Evolutionary conservation across 2,113 vertebrate genomes (phyloP), one percentile per base, ranked within the genome.

Genomic region (Nothoprocta pentlandii): DNA sequence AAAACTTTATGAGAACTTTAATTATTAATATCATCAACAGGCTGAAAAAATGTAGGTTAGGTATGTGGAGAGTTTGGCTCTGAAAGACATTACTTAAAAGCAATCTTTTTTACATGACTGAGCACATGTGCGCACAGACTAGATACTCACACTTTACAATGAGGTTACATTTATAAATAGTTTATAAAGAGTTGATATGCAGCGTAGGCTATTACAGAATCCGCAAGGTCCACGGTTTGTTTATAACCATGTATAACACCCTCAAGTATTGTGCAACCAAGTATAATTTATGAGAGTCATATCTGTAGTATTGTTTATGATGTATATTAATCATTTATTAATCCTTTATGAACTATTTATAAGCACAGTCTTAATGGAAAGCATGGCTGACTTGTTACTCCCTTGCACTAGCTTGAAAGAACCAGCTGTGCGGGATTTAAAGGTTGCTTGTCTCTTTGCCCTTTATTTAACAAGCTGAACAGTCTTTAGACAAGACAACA

Each of bases 301-400:
- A 91, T 76, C 74, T 0, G 0, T 81, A 80, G 36, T 79, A 79
- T 95, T 95, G 93, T 93, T 97, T 96, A 94, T 95, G 8, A 90
- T 92, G n/a, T 95, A 56, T 66, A 88, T 95, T 90, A 96, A 95
- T 89, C 73, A 95, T 96, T 92, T 75, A 95, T 78, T 94, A 85
- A 91, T 89, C 71, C 89, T 90, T 75, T 90, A 80, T 97, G 77
- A 95, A 93, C 66, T 89, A 88, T 94, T 96, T 94, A 94, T 95
- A 85, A 89, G 87, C 44, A 9, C 26, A 81, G 3, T 44, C 80
- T 89, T 81, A 88, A 90, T 87, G 70, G 78, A 92, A 75, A 82
- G 6, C 63, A 71, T 26, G 58, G 79, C 36, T 87, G 82, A 62
- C 51, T 87, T 32, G 67, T 59, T 89, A 77, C 34, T 82, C 59